Evolutionary conservation across 64 coral and sea anemone genomes (phyloP), one percentile per base, ranked within the genome.

Genomic region (Montipora sp.): DNA sequence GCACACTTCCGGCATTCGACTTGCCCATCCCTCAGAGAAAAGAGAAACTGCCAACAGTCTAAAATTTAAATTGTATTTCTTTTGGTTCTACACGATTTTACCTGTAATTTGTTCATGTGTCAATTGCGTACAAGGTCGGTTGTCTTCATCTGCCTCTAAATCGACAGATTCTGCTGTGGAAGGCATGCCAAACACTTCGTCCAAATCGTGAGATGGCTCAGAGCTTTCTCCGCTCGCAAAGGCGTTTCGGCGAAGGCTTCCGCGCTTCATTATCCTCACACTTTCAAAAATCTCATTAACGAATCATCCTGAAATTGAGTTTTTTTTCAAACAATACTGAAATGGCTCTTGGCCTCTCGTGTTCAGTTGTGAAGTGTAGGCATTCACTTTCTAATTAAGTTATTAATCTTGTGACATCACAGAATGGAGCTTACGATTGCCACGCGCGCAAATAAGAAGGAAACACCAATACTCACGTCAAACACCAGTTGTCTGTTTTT

Each of bases 101-200:
- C 90, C 90, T 67, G 45, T 85, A 49, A 92, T 66, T 46, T 92
- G 90, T 8, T 73, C 81, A 3, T 86, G 10, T 43, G 90, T 92
- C 5, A 92, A 75, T 16, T 60, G 16, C 10, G 82, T 1, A 10
- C 18, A 45, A 2, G 72, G 18, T 3, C 46, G 75, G 1, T 11
- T 74, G 8, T 20, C 81, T 11, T 61, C 69, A 2, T 47, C 51
- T 8, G 5, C 5, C 53, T 18, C 44, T 59, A 43, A 53, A 5
- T 27, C 69, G 6, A 45, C 24, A 6, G 45, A 48, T 67, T 20
- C 75, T 68, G 19, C 43, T 16, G 75, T 78, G n/a, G 61, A 27
- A 48, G 19, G 44, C 2, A 85, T 7, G 15, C 3, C 63, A 85
- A 85, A 85, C 14, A 49, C 61, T 9, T 23, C 15, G 10, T 85